Conservation (phyloP, 2,113 vertebrate genomes). For the Lepus americanus region DNA sequence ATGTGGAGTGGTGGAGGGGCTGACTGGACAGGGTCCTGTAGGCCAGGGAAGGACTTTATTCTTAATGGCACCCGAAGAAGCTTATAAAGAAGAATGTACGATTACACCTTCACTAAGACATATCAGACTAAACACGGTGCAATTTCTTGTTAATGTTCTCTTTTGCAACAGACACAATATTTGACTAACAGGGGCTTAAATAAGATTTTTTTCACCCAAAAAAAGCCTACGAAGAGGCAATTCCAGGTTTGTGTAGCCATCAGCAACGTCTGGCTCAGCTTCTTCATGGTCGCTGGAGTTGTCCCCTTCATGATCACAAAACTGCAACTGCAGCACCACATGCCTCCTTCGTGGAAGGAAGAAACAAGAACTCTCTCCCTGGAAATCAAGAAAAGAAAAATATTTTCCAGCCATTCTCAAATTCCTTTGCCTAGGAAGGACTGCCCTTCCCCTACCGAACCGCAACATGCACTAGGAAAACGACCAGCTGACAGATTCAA, state of each 20-base stretch:
- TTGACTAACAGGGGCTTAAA: not conserved
- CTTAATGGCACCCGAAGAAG: not conserved
- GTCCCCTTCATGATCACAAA: not conserved
- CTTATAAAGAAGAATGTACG: not conserved
- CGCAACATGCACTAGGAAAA: not conserved
- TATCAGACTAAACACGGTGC: not conserved
- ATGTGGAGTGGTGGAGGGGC: not conserved
- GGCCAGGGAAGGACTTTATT: not conserved
- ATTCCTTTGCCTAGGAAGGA: not conserved
- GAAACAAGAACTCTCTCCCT: not conserved
- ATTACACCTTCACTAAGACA: not conserved
- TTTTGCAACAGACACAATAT: not conserved
- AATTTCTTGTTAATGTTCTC: not conserved
- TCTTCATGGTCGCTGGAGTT: not conserved
- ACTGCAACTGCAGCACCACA: fast-evolving
- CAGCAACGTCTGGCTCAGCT: not conserved
- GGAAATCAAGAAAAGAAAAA: not conserved
- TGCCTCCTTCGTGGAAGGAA: not conserved
- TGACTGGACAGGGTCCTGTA: not conserved
- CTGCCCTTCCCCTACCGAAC: not conserved
- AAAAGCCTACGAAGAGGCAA: not conserved
- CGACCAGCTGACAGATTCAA: not conserved
- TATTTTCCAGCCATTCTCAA: not conserved
- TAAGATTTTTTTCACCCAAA: not conserved
- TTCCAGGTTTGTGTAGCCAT: not conserved